Base-by-base conservation (phyloP, 2,888 invertebrate genomes). In the Ochropleura leucogaster region DNA sequence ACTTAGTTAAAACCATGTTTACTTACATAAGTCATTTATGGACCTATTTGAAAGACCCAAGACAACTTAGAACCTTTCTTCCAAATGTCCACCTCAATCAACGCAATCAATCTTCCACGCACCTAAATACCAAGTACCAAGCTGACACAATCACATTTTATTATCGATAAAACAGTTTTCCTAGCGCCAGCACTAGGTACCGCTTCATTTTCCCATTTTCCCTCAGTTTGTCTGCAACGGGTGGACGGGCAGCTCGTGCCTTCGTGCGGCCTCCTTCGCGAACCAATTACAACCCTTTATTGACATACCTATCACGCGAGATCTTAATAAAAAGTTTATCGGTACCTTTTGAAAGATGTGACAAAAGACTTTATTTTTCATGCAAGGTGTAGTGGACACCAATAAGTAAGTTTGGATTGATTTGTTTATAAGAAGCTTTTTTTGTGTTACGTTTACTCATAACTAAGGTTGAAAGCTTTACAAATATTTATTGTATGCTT, bases 131-230 rank as follows among this genome's bases (percentile, higher is more conserved):
- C 20, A 55, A 66, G 69, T 69, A 69, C 51, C 55, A 67, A 53
- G 10, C 44, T 49, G 62, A 69, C 65, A 77, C 59, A 62, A 72
- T 76, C 74, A 64, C 55, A 47, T 55, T 72, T 69, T 64, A 68
- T 62, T 88, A 90, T 90, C 89, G 90, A 89, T 85, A 87, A 75
- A 78, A 81, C 74, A 81, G 77, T 84, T 85, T 85, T 87, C 79
- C 53, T 69, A 74, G 69, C 64, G 86, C 65, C 92, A 87, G 65
- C 94, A 87, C 93, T 94, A 91, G 72, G 83, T 83, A 90, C 87
- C 83, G 90, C 91, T 92, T 91, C 88, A 92, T 92, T 93, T 94
- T 93, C 92, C 90, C 90, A 91, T 88, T 92, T 92, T 91, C 86
- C 91, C 87, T 86, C 92, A 95, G 95, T 95, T 85, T 84, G 91